A percentile compares a stretch with the other conserved stretches of the same genome.
Evolutionary conservation across 2,113 vertebrate species (phyloP).

Genomic region (Ceuthmochares aereus): DNA sequence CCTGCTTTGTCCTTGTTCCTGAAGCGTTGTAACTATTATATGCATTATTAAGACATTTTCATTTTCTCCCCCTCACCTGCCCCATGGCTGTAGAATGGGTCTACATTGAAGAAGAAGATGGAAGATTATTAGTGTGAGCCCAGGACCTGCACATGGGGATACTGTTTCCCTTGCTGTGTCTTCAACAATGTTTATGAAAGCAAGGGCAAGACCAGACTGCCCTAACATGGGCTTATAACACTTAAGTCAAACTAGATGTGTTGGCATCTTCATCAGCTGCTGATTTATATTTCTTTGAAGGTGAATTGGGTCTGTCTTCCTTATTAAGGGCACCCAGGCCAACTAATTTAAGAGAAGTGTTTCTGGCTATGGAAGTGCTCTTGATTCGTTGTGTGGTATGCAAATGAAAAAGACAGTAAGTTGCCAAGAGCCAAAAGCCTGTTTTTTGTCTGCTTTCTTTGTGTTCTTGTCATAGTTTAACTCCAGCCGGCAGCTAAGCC

Average conservation of each 20-base stretch:
- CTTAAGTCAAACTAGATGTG: neutral
- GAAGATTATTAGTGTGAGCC: neutral
- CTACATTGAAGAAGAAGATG: neutral
- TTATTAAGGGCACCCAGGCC: neutral
- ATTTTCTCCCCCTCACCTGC: neutral
- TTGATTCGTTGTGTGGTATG: neutral
- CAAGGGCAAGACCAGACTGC: neutral
- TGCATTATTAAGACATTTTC: neutral
- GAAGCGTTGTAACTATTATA: neutral
- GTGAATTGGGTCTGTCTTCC: neutral
- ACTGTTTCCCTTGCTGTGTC: neutral
- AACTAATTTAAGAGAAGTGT: neutral
- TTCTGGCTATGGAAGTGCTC: neutral
- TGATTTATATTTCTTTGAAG: neutral
- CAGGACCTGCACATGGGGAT: fast-evolving
- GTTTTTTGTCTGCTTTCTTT: neutral
- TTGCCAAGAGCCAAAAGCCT: neutral
- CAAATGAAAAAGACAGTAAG: neutral
- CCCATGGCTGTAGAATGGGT: neutral
- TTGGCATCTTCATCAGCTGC: neutral
- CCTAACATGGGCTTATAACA: neutral
- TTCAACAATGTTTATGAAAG: neutral
- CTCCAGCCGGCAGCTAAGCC: no score
- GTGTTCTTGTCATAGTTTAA: neutral
- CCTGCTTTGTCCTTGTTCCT: neutral